A percentile compares a stretch with the other conserved stretches of the same genome.
Conservation (phyloP, 2,888 invertebrate genomes). For the Tetramorium bicarinatum region DNA sequence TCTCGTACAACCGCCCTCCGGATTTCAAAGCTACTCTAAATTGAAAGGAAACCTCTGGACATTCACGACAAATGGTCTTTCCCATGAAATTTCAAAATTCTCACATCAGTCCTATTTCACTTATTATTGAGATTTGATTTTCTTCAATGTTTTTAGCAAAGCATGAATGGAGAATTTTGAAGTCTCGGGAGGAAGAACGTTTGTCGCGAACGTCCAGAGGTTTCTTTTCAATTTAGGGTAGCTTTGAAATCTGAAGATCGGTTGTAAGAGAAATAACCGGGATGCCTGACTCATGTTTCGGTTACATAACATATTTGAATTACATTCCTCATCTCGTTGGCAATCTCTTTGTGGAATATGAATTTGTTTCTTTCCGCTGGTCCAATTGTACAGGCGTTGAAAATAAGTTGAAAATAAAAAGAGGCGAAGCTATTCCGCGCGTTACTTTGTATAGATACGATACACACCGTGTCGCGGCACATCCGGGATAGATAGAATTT, state of each 20-base stretch:
- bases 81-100: not conserved
- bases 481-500: conserved; percentile 48
- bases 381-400: not conserved
- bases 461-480: conserved; percentile 11
- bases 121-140: not conserved
- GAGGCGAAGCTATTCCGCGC: too few species aligned
- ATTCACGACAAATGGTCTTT: not conserved
- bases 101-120: too few species aligned
- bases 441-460: conserved; percentile 9
- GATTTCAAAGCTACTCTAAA: not conserved
- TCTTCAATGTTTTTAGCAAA: not conserved
- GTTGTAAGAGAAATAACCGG: not conserved
- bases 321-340: not conserved
- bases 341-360: not conserved
- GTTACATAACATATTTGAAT: not conserved
- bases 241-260: not conserved
- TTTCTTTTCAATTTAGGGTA: not conserved
- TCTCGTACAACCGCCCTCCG: not conserved
- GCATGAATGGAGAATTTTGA: not conserved
- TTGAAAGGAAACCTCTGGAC: not conserved
- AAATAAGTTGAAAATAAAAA: conserved; percentile 1
- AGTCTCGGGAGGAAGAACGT: not conserved
- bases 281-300: not conserved
- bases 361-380: not conserved
- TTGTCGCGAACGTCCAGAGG: not conserved